Evolutionary conservation across 2,113 vertebrate genomes (phyloP), one percentile per base, ranked within the genome.

Genomic region (Sylvilagus bachmani): DNA sequence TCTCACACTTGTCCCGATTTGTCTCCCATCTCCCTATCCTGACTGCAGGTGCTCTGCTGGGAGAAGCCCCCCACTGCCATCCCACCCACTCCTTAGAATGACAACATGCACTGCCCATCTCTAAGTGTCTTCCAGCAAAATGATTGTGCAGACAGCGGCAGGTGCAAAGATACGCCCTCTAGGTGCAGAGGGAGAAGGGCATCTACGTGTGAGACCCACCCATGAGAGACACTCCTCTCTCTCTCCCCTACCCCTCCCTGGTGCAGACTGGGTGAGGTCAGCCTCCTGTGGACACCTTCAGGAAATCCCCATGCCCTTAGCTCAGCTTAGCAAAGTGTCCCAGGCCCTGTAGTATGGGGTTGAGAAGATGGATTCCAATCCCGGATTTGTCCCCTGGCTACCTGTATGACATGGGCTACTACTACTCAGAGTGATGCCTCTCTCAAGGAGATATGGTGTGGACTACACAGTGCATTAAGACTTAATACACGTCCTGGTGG

Each of bases 401-500:
- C 24, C 33, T 88, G 24, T 67, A 36, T 70, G 58, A 81, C 22
- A 44, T 75, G 64, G 16, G 81, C 62, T 82, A 90, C 36, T 80
- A 19, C 21, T 66, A 25, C 29, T 73, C 27, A 53, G 77, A 78
- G 64, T 78, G 51, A 53, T 19, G n/a, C 17, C 75, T 22, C n/a
- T 21, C 10, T 67, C 61, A 27, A n/a, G 51, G 38, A 19, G 55
- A 49, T 67, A 44, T 44, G 10, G 21, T 61, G 71, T 3, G 38
- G 33, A 93, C 51, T 61, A 61, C 86, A 96, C 62, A 49, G 10
- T 86, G 83, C 38, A 36, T 66, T 22, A 73, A 67, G 61, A 69
- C 17, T 67, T 81, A 78, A 81, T n/a, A 89, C 19, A n/a, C 33
- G 71, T 25, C 55, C 11, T 27, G 38, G 62, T 33, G 4, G 29